These are phyloP conservation scores for Hippocampus barbouri DNA, from an alignment of 2,113 vertebrate species.

Conservation along the genomic window DNA sequence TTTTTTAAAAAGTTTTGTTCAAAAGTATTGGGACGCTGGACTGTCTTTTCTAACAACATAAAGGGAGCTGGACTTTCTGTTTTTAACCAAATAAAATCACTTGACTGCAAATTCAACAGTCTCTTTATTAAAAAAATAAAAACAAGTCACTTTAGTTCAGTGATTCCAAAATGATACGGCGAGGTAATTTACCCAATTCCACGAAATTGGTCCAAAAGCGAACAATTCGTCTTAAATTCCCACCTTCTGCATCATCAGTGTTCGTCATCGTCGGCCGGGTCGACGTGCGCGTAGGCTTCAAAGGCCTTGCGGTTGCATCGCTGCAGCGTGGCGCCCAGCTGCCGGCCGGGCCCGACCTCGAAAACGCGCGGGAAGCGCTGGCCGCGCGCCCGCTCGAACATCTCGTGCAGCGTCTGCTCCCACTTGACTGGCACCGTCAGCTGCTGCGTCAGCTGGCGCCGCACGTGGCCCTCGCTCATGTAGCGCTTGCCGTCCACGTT, in stretches of 20 bases:
- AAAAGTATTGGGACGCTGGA: constrained; percentile 40
- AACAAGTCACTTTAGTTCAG: background rate
- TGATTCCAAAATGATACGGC: too few relatives aligned
- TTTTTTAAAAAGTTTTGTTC: background rate
- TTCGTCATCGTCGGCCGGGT: constrained; percentile 51
- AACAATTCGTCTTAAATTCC: background rate
- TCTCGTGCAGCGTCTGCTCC: constrained; percentile 90
- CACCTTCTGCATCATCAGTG: background rate
- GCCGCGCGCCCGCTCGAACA: constrained; percentile 81
- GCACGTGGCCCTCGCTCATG: constrained; percentile 72
- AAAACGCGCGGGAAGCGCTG: constrained; percentile 81
- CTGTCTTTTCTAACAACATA: constrained; percentile 55
- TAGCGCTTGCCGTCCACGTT: constrained; percentile 84
- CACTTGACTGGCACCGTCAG: constrained; percentile 87
- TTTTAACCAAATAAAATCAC: constrained; percentile 5
- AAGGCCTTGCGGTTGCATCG: constrained; percentile 89
- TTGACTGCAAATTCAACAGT: background rate
- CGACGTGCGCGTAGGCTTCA: constrained; percentile 73
- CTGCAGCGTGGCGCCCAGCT: constrained; percentile 82
- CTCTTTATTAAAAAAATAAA: constrained; percentile 16
- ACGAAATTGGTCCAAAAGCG: too few relatives aligned
- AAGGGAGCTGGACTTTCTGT: constrained; percentile 74
- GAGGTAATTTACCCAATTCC: too few relatives aligned
- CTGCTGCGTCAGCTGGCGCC: constrained; percentile 79
- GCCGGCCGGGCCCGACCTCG: constrained; percentile 85